Conservation (phyloP, 2,113 vertebrate species). For the Mesitornis unicolor region DNA sequence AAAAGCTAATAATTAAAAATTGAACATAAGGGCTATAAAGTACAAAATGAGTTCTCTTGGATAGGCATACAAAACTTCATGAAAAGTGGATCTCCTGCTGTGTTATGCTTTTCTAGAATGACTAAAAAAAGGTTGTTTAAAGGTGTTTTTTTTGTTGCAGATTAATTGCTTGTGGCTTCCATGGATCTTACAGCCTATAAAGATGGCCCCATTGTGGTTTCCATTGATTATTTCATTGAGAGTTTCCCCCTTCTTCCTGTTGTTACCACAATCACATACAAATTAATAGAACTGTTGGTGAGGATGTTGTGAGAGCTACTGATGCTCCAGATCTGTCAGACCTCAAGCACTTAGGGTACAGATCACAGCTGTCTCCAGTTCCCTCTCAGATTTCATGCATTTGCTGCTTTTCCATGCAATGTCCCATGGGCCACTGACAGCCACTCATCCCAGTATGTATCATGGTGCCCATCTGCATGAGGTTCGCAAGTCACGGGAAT, state of each 20-base stretch:
- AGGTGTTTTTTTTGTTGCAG: background rate
- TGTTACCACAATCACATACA: background rate
- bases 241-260: background rate
- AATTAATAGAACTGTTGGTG: background rate
- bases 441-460: background rate
- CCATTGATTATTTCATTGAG: background rate
- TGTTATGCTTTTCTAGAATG: background rate
- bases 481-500: background rate
- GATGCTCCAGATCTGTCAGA: background rate
- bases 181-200: background rate
- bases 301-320: background rate
- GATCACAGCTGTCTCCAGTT: background rate
- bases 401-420: background rate
- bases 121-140: background rate
- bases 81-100: background rate
- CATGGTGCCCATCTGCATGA: background rate
- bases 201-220: background rate
- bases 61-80: background rate
- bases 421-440: background rate
- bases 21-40: conserved; percentile 44
- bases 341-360: background rate
- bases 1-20: conserved; percentile 53
- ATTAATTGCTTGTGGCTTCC: conserved; percentile 24
- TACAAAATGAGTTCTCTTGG: conserved; percentile 5
- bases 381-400: background rate